A percentile compares a stretch with the other conserved stretches of the same genome.
Conservation (phyloP, 2,797 vertebrate species). For the Sebastes minor region DNA sequence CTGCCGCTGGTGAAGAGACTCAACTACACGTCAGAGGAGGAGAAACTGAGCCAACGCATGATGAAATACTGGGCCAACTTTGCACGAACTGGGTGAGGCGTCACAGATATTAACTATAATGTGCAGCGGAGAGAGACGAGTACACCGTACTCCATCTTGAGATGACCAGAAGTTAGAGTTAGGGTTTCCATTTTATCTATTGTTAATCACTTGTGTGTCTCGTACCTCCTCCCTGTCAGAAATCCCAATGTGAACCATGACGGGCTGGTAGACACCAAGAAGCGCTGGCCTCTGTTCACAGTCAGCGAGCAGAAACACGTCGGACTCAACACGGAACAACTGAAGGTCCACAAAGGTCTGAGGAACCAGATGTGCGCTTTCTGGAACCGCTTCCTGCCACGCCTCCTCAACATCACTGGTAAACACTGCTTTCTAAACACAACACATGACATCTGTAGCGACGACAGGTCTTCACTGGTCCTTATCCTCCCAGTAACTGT, state of each 20-base stretch:
- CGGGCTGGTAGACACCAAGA: conserved; percentile 68
- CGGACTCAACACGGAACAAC: conserved; percentile 83
- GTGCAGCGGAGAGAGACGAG: neutral
- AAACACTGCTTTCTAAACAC: conserved; percentile 22
- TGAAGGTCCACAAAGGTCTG: conserved; percentile 86
- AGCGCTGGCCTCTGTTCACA: conserved; percentile 88
- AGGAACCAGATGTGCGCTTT: conserved; percentile 90
- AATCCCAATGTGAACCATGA: conserved; percentile 86
- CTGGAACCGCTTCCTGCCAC: conserved; percentile 93
- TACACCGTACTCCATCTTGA: neutral
- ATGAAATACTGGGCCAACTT: conserved; percentile 97
- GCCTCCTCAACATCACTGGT: conserved; percentile 93
- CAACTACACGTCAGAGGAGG: conserved; percentile 91
- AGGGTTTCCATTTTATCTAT: too few species aligned
- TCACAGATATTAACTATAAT: neutral
- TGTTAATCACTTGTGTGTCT: neutral
- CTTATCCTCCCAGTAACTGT: neutral
- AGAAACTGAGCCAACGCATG: conserved; percentile 87
- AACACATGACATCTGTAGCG: neutral
- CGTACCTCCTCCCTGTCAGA: conserved; percentile 58
- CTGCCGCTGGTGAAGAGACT: conserved; percentile 88
- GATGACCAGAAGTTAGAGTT: neutral
- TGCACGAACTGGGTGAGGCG: conserved; percentile 89
- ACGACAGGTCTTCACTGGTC: neutral
- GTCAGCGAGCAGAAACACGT: conserved; percentile 85